Conservation (phyloP, 2,797 vertebrate genomes). For the Myiothlypis chrysogaster region DNA sequence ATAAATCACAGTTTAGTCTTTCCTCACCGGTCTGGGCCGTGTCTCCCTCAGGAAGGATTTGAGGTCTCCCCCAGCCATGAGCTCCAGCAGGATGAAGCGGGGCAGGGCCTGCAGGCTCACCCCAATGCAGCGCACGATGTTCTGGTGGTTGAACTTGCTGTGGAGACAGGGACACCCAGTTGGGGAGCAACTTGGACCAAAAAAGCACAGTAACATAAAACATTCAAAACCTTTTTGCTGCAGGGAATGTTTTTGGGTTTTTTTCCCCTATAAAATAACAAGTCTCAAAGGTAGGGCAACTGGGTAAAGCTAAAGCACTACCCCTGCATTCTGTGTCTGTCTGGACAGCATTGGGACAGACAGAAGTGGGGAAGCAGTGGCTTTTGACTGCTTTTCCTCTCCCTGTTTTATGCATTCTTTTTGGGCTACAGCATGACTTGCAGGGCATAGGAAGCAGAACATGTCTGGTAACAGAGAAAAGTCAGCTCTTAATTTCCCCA, state of each 20-base stretch:
- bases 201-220: neutral
- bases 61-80: conserved; percentile 97
- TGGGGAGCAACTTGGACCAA: neutral
- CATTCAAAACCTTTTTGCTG: neutral
- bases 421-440: neutral
- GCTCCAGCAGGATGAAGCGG: conserved; percentile 94
- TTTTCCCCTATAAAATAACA: neutral
- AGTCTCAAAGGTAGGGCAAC: neutral
- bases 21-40: conserved; percentile 90
- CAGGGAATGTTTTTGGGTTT: neutral
- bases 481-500: neutral
- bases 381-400: neutral
- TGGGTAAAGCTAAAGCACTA: neutral
- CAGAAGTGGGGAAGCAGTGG: neutral
- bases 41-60: conserved; percentile 96
- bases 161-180: neutral
- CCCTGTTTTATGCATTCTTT: neutral
- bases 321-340: neutral
- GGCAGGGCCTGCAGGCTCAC: conserved; percentile 96
- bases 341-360: neutral
- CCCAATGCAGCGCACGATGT: conserved; percentile 94
- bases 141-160: conserved; percentile 99
- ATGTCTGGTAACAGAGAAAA: neutral
- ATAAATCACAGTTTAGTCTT: conserved; percentile 66
- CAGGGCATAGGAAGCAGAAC: neutral